phyloP scores from a whole-genome alignment of 2,888 invertebrate genomes.

The Bursaphelenchus okinawaensis region DNA sequence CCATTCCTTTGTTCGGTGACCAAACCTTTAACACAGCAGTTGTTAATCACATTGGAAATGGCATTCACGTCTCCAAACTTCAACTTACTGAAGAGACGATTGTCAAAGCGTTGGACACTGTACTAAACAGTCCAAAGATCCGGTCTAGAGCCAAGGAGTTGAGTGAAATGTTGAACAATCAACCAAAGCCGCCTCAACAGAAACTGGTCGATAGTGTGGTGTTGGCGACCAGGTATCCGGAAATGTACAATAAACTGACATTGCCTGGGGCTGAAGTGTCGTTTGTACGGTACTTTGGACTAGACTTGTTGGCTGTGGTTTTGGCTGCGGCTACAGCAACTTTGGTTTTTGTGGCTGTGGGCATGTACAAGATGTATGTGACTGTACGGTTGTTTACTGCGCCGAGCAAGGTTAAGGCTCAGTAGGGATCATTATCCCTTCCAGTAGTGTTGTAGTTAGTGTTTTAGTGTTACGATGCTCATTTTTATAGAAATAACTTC shows the following conservation, averaged over 20 bases:
- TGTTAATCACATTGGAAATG: background rate
- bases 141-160: background rate
- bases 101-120: background rate
- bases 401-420: too few species aligned
- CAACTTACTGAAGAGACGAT: background rate
- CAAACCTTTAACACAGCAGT: slow-evolving; percentile 18
- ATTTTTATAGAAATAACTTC: too few species aligned
- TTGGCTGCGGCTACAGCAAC: too few species aligned
- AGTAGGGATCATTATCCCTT: too few species aligned
- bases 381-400: too few species aligned
- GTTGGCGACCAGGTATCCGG: background rate
- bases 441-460: too few species aligned
- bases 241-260: background rate
- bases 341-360: too few species aligned
- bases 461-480: too few species aligned
- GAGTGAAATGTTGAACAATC: background rate
- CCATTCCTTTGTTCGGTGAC: slow-evolving; percentile 44
- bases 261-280: background rate
- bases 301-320: too few species aligned
- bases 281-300: background rate
- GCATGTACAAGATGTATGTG: too few species aligned
- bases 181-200: background rate
- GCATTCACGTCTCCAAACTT: background rate
- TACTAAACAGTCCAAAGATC: background rate
- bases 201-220: background rate